Evolutionary conservation across 2,888 invertebrate genomes (phyloP), one percentile per base, ranked within the genome.

Genomic region (Asteroscopus sphinx): DNA sequence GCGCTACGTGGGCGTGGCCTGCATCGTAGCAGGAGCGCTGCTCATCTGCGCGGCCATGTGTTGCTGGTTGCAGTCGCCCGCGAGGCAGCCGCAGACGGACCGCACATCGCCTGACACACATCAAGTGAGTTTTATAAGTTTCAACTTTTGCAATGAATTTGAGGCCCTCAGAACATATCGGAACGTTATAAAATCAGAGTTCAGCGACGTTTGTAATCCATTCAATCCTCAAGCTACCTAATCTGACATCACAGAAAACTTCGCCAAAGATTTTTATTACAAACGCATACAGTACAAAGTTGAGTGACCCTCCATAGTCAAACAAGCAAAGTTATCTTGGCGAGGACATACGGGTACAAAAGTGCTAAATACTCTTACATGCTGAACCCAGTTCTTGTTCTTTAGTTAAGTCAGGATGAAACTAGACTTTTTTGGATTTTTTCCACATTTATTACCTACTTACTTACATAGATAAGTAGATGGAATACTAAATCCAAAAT

Each of bases 41-140:
- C 95, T 96, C 77, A 96, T 96, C 77, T 96, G 96, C 82, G 95
- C 96, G 17, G 96, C 96, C 53, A 96, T 96, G 96, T 96, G 96
- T 86, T 96, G 96, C 87, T 96, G 96, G 96, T 93, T 96, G 74
- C 96, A 95, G 86, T 92, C 93, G 28, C 94, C 95, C 13, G 92
- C 93, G 47, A 79, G 94, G 67, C 91, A 90, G 81, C 91, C 93
- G 54, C 92, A 90, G 63, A 80, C 83, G 39, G 93, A 93, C 66
- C 87, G 92, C 60, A 80, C 90, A 15, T 88, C 92, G 72, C 91
- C 92, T 69, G 93, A 94, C 62, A 93, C 93, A 67, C 94, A 94
- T 80, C 94, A 95, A 90, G 95, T 95, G 13, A 54, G 59, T 63
- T 36, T 41, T 7, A 9, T 30, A 16, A 6, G 6, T 37, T 37